phyloP scores from a whole-genome alignment of 2,113 vertebrate genomes.

The Charadrius vociferus region DNA sequence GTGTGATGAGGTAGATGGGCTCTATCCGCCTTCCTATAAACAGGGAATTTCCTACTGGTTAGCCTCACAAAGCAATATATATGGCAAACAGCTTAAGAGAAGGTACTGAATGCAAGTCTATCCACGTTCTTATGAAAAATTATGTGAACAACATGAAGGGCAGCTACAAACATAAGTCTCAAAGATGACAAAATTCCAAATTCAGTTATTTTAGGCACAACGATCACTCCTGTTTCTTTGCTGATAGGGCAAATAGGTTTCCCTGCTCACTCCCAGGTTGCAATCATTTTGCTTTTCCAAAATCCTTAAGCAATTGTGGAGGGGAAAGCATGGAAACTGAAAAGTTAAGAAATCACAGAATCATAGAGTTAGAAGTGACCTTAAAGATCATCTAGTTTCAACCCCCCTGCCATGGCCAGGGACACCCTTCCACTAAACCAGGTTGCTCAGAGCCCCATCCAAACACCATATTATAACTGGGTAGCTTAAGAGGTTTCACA shows the following conservation, averaged over 20 bases:
- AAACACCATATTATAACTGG: neutral
- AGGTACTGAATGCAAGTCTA: neutral
- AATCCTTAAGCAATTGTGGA: neutral
- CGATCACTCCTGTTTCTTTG: neutral
- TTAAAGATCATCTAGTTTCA: too few relatives aligned
- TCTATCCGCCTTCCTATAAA: neutral
- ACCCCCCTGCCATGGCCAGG: too few relatives aligned
- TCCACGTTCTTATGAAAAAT: rapidly evolving
- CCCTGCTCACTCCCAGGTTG: neutral
- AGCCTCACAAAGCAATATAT: neutral
- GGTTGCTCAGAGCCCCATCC: too few relatives aligned
- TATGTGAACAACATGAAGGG: neutral
- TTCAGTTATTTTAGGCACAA: neutral
- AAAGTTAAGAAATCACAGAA: neutral
- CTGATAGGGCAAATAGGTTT: neutral
- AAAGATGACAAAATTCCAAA: neutral
- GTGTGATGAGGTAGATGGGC: neutral
- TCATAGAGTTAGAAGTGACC: too few relatives aligned
- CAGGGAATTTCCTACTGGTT: neutral
- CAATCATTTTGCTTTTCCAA: neutral
- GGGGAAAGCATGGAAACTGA: neutral
- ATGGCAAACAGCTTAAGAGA: neutral
- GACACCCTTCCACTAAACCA: too few relatives aligned
- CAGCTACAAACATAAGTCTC: neutral
- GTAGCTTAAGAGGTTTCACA: neutral